Evolutionary conservation across 1,140 invertebrate species (phyloP).

Genomic region (Drosophila ironensis): DNA sequence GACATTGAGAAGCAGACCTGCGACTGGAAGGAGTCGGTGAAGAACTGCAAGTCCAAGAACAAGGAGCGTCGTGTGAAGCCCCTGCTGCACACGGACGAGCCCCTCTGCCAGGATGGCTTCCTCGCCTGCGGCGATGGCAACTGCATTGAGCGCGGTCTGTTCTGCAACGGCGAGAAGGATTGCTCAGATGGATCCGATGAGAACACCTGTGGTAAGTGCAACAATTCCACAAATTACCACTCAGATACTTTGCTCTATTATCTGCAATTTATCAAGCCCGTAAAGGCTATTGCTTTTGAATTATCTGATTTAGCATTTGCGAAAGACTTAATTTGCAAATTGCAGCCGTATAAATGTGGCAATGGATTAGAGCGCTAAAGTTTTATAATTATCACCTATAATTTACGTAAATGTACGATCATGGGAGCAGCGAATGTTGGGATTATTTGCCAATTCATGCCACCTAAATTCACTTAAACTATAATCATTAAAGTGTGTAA

Average conservation of each 20-base stretch:
- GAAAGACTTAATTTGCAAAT: neutral
- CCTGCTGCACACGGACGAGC: constrained; percentile 94
- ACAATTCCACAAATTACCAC: too few relatives aligned
- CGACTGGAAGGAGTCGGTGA: constrained; percentile 96
- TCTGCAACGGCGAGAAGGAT: constrained; percentile 97
- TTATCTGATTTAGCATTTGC: too few relatives aligned
- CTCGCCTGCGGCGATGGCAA: constrained; percentile 93
- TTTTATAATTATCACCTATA: neutral
- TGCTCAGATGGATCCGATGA: constrained; percentile 95
- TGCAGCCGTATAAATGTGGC: neutral
- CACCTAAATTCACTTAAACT: neutral
- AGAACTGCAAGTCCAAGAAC: constrained; percentile 95
- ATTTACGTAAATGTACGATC: neutral
- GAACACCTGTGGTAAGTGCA: constrained; percentile 93
- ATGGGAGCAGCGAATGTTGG: neutral
- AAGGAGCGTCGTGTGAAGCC: constrained; percentile 95
- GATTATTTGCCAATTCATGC: constrained; percentile 3
- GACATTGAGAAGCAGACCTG: constrained; percentile 98
- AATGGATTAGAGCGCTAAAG: neutral
- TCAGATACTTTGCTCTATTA: too few relatives aligned
- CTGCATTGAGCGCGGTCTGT: constrained; percentile 94
- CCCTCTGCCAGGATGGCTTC: constrained; percentile 92
- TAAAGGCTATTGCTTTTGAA: too few relatives aligned
- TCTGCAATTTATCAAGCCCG: too few relatives aligned
- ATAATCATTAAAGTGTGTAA: neutral